Evolutionary conservation across 2,888 invertebrate genomes (phyloP).

Genomic region (Macropis europaea): DNA sequence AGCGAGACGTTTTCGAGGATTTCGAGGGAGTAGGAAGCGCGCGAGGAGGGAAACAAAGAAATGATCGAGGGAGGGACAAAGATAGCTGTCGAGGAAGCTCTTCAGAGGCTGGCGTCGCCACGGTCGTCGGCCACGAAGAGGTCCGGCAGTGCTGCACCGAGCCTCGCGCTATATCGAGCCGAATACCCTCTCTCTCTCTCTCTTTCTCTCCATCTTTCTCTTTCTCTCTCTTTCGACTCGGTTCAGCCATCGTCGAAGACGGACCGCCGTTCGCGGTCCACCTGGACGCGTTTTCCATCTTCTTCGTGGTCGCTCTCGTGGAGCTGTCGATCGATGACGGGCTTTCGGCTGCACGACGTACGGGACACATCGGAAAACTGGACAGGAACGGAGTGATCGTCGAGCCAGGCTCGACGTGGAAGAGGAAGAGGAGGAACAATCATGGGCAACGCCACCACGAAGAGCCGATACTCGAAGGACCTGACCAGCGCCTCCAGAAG

Average conservation of each 20-base stretch:
- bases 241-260: conserved; percentile 45
- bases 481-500: conserved; percentile 81
- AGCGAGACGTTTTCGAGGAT: not conserved
- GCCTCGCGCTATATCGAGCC: conserved; percentile 72
- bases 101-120: conserved; percentile 63
- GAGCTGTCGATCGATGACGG: conserved; percentile 49
- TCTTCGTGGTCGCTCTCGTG: not conserved
- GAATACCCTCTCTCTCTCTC: conserved; percentile 34
- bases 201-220: conserved; percentile 19
- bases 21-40: conserved; percentile 3
- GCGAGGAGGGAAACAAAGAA: conserved; percentile 13
- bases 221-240: conserved; percentile 16
- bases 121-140: conserved; percentile 63
- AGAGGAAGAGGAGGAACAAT: conserved; percentile 51
- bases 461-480: conserved; percentile 82
- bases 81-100: conserved; percentile 58
- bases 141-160: conserved; percentile 62
- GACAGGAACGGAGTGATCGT: conserved; percentile 55
- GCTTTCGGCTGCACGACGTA: conserved; percentile 17
- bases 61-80: conserved; percentile 42
- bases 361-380: conserved; percentile 45
- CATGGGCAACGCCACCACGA: conserved; percentile 86
- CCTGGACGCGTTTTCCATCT: conserved; percentile 16
- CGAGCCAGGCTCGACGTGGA: conserved; percentile 58
- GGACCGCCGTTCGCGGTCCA: conserved; percentile 22